Base-by-base conservation (phyloP, 2,888 invertebrate genomes). In the Rhogogaster chlorosoma region DNA sequence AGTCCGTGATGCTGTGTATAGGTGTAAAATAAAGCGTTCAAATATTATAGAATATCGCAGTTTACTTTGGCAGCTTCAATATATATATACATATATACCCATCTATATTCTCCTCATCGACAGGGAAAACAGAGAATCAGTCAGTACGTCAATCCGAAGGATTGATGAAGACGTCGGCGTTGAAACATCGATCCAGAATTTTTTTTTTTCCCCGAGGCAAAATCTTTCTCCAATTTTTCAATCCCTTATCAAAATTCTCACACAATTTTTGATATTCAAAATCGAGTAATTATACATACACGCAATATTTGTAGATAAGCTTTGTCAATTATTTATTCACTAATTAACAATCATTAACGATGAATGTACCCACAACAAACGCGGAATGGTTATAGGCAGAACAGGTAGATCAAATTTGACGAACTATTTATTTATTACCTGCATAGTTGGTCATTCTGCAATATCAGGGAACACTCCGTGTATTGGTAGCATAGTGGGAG, bases 161-260 rank as follows among this genome's bases (percentile, higher is more conserved):
- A 77, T 77, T 77, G 77, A 77, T 77, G 77, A 77, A 77, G 77
- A 77, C 77, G n/a, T 32, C 38, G 22, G 71, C 12, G 42, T n/a
- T 38, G 10, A n/a, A 42, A 73, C 71, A 42, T 73, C 26, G 38
- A 42, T 42, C 42, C 42, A 26, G 45, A 3, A 45, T 3, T 45
- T 45, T 45, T 45, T 45, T 3, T 45, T 4, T 12, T 15, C 1
- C 3, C 45, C 15, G 45, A 12, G 3, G 2, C 9, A 45, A 45
- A n/a, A n/a, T n/a, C n/a, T 45, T 45, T 45, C 12, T 45, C 45
- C 45, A 15, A 45, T 45, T 45, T 45, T 45, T 45, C 45, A 12
- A 45, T 45, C 45, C 45, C 45, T 45, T 45, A 15, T 45, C 42
- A 10, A 42, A 42, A 42, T 3, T 10, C 42, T 12, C 12, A 42